phyloP scores from a whole-genome alignment of 35 echinoderm and acorn worm genomes.

The Acanthaster planci region DNA sequence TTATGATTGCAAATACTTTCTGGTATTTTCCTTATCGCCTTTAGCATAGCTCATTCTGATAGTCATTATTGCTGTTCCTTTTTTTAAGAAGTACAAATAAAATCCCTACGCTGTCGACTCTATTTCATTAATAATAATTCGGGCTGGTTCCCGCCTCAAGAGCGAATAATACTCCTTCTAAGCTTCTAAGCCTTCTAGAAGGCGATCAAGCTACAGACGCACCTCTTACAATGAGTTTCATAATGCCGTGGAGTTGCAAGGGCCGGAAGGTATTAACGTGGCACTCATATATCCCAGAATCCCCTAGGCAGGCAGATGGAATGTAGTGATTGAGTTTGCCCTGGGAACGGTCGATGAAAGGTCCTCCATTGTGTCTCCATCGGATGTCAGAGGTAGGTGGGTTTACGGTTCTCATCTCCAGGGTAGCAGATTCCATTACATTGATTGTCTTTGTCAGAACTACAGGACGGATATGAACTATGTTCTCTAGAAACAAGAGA shows the following conservation, averaged over 20 bases:
- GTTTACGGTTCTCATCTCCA: neutral
- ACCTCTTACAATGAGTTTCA: slow-evolving; percentile 4
- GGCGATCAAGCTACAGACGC: neutral
- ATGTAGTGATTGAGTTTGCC: neutral
- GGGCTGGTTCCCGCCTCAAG: too few species aligned
- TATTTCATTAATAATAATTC: too few species aligned
- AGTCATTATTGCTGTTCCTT: too few species aligned
- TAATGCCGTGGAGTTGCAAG: neutral
- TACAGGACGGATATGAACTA: neutral
- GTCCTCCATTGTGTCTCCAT: neutral
- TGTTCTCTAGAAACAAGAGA: neutral
- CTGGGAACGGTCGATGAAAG: neutral
- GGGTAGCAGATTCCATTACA: neutral
- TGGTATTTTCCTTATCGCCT: too few species aligned
- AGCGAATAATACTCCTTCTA: too few species aligned
- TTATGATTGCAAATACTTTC: too few species aligned
- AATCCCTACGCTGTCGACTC: too few species aligned
- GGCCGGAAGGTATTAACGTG: neutral
- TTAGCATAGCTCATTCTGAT: too few species aligned
- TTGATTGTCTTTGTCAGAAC: neutral
- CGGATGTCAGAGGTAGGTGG: neutral
- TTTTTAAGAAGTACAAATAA: too few species aligned
- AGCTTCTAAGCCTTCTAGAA: too few species aligned
- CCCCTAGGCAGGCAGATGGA: neutral
- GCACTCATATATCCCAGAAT: slow-evolving; percentile 1